Conservation (phyloP, 2,797 vertebrate genomes). For the Acrocephalus scirpaceus region DNA sequence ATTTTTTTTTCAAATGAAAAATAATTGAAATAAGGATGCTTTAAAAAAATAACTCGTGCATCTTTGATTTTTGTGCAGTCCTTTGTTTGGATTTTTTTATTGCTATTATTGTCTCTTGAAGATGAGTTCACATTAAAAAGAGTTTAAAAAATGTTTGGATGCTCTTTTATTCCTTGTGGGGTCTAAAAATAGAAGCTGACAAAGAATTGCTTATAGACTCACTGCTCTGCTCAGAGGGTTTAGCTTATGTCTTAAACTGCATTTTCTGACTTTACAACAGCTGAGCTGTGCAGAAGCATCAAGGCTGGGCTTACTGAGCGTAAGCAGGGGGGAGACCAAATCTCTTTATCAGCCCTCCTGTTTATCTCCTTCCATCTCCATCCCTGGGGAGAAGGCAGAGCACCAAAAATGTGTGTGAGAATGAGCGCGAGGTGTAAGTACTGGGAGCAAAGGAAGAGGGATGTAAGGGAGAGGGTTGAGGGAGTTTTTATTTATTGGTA, state of each 20-base stretch:
- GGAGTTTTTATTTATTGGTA: neutral
- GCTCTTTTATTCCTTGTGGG: neutral
- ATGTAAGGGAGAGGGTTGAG: neutral
- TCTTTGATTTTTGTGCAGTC: neutral
- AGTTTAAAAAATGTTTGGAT: neutral
- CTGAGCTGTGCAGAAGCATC: neutral
- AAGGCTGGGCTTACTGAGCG: rapidly evolving
- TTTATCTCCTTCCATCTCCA: neutral
- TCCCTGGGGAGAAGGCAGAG: neutral
- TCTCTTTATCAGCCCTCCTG: neutral
- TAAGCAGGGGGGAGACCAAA: neutral
- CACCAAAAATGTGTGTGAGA: rapidly evolving
- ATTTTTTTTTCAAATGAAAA: neutral
- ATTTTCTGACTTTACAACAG: neutral
- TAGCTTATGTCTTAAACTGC: neutral
- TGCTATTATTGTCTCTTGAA: neutral
- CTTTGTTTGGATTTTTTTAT: neutral
- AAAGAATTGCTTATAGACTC: neutral
- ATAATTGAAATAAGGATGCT: neutral
- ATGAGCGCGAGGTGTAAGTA: rapidly evolving
- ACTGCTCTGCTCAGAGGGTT: neutral
- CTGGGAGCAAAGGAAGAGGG: neutral
- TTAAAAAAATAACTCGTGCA: neutral
- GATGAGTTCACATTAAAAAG: neutral
- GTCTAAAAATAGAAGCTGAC: constrained; percentile 17